phyloP scores from a whole-genome alignment of 2,888 invertebrate genomes.

The Sphinx pinastri region DNA sequence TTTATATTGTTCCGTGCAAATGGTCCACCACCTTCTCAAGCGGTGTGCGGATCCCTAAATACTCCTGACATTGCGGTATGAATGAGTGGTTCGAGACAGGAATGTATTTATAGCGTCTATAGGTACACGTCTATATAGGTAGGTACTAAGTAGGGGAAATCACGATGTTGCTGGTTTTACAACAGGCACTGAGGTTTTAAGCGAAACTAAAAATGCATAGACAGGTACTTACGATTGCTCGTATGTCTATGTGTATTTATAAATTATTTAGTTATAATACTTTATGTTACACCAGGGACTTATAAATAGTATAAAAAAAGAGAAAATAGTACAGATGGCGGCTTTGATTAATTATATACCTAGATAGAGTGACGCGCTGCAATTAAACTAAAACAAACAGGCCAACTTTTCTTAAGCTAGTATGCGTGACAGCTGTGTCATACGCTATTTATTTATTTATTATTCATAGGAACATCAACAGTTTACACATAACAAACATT shows the following conservation, averaged over 20 bases:
- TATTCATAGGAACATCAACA: no score
- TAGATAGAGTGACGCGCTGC: no score
- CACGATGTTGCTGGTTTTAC: not conserved
- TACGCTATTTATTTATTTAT: no score
- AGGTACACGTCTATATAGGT: not conserved
- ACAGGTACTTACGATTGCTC: not conserved
- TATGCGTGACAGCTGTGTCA: no score
- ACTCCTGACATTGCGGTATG: constrained; percentile 43
- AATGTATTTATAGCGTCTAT: constrained; percentile 43
- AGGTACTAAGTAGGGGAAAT: not conserved
- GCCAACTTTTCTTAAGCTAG: no score
- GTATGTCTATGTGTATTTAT: not conserved
- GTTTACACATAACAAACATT: no score
- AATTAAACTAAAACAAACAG: no score
- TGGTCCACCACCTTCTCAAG: not conserved
- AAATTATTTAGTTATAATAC: no score
- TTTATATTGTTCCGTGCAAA: not conserved
- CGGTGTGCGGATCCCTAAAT: not conserved
- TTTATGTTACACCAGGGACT: no score
- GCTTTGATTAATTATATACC: no score
- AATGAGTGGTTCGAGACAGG: constrained; percentile 46
- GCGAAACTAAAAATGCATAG: no score
- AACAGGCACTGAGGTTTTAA: not conserved
- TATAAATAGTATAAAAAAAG: not conserved
- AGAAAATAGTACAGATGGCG: not conserved